phyloP scores from a whole-genome alignment of 2,888 invertebrate genomes.

The Cabera pusaria region DNA sequence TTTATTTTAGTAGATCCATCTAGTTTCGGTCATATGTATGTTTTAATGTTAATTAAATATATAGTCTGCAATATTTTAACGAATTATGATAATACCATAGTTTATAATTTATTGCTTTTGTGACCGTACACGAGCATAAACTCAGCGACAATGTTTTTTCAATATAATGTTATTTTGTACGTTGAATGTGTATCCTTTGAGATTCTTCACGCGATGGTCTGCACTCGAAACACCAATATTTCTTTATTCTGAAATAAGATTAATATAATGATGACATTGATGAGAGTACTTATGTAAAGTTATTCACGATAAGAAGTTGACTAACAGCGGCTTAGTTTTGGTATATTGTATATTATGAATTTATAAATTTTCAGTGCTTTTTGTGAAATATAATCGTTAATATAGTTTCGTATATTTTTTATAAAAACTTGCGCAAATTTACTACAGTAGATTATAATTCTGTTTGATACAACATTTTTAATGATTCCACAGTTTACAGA shows the following conservation, averaged over 20 bases:
- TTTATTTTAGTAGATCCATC: constrained; percentile 49
- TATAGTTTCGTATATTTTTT: constrained; percentile 34
- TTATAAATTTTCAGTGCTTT: constrained; percentile 75
- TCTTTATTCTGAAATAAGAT: constrained; percentile 36
- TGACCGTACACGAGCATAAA: constrained; percentile 40
- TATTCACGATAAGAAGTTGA: constrained; percentile 47
- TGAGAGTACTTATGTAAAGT: constrained; percentile 68
- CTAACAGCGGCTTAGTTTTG: constrained; percentile 35
- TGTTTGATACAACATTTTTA: too few relatives aligned
- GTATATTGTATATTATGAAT: constrained; percentile 72
- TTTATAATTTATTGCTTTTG: constrained; percentile 59
- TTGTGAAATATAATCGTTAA: constrained; percentile 62
- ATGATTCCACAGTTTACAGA: too few relatives aligned
- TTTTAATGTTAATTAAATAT: constrained; percentile 53
- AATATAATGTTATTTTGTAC: constrained; percentile 36
- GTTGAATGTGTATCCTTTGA: constrained; percentile 33
- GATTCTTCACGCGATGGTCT: constrained; percentile 20
- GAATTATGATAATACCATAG: constrained; percentile 51
- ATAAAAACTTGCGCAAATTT: constrained; percentile 22
- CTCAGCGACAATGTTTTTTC: constrained; percentile 32
- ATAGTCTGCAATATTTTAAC: constrained; percentile 62
- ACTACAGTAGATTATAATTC: too few relatives aligned
- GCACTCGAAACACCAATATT: constrained; percentile 25
- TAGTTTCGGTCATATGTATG: constrained; percentile 44
- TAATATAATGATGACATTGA: constrained; percentile 47